Percentiles rank a stretch among this genome's conserved stretches.
phyloP scores from a whole-genome alignment of 2,797 vertebrate species.

The Poecilia wingei region DNA sequence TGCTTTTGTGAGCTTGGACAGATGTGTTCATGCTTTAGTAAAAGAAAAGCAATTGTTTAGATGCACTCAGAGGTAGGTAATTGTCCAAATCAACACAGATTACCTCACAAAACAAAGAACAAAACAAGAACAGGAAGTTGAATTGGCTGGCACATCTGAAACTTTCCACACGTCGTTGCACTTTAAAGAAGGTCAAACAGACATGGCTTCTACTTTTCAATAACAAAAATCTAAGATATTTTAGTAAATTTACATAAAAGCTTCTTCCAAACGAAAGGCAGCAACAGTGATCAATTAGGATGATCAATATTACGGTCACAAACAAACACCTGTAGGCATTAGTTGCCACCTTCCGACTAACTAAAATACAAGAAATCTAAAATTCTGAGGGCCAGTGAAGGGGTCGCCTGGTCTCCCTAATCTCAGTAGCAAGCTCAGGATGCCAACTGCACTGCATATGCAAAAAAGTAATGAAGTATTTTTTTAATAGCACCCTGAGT shows the following conservation, averaged over 20 bases:
- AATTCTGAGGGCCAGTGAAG: too few relatives aligned
- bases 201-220: neutral
- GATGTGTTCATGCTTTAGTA: neutral
- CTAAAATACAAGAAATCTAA: neutral
- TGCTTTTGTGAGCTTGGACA: neutral
- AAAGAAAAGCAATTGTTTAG: constrained; percentile 9
- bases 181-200: neutral
- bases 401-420: neutral
- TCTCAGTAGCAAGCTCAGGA: neutral
- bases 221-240: neutral
- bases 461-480: neutral
- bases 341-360: too few relatives aligned
- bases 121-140: neutral
- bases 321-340: too few relatives aligned
- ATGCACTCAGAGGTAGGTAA: constrained; percentile 18
- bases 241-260: constrained; percentile 1
- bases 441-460: neutral
- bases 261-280: neutral
- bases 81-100: neutral
- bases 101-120: neutral
- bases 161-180: neutral
- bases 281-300: neutral
- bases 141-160: neutral
- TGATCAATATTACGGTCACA: neutral
- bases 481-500: neutral